A percentile compares a stretch with the other conserved stretches of the same genome.
Conservation (phyloP, 2,888 invertebrate genomes). For the Clistopyga incitator region DNA sequence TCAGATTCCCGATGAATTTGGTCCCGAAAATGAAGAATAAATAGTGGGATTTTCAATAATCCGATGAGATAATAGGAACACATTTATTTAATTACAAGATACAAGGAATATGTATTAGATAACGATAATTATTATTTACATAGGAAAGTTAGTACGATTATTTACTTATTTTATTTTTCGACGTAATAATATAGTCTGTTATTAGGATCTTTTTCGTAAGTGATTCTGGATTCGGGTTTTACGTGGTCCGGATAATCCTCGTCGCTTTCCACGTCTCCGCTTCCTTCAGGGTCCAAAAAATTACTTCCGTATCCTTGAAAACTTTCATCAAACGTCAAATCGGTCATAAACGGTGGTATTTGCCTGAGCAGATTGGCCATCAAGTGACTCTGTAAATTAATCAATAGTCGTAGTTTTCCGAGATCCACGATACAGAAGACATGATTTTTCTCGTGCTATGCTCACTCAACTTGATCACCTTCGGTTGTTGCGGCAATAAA, state of each 20-base stretch:
- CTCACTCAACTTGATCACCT: constrained; percentile 72
- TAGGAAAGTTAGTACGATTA: constrained; percentile 21
- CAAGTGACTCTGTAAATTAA: constrained; percentile 71
- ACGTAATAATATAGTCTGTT: constrained; percentile 73
- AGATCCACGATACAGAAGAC: constrained; percentile 74
- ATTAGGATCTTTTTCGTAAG: constrained; percentile 71
- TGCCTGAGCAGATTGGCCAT: constrained; percentile 67
- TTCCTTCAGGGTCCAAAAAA: constrained; percentile 39
- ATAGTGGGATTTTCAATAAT: not conserved
- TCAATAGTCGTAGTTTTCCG: constrained; percentile 75
- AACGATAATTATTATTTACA: constrained; percentile 46
- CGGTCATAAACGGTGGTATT: constrained; percentile 35
- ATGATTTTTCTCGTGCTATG: constrained; percentile 72
- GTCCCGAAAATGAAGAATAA: not conserved
- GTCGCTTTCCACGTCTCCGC: constrained; percentile 37
- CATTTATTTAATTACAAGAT: constrained; percentile 48
- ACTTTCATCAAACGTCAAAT: constrained; percentile 7
- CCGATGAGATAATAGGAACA: constrained; percentile 14
- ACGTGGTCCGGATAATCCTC: constrained; percentile 28
- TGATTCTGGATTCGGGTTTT: constrained; percentile 14
- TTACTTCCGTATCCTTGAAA: not conserved
- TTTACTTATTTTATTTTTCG: constrained; percentile 49
- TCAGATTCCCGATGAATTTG: constrained; percentile 11
- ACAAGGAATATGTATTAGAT: constrained; percentile 20
- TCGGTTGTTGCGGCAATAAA: constrained; percentile 50